Evolutionary conservation across 2,113 vertebrate genomes (phyloP), one percentile per base, ranked within the genome.

Genomic region (Anhinga anhinga): DNA sequence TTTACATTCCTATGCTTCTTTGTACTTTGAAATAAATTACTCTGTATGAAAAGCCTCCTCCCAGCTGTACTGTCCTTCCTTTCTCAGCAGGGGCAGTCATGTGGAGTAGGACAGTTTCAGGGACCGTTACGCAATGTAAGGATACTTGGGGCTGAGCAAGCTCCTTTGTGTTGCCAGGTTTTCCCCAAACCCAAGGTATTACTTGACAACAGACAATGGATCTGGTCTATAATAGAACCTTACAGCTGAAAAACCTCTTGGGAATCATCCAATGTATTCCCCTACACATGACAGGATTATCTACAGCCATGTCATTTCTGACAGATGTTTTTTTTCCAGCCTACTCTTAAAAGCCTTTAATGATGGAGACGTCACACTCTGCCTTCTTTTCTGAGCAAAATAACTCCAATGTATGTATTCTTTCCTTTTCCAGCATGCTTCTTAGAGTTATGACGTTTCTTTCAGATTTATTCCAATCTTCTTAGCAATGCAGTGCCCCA

Each of bases 261-360:
- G 79, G 63, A 93, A 92, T 53, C 66, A 95, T 93, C 61, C 74
- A 77, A 34, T 88, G 76, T 73, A 58, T 83, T 93, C 50, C 36
- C 25, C 27, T 73, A 52, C 66, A 80, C 40, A 69, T 4, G 25
- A 80, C 88, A 93, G 49, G 27, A 95, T 97, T 88, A 90, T 90
- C 93, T 95, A 56, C 76, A 83, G n/a, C 58, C 80, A 42, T 77
- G 76, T 66, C 44, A 80, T 72, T 95, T 95, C 88, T 95, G 93
- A 92, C 79, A 95, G 90, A 82, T 62, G 47, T 2, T 85, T 81
- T 88, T 88, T 86, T 91, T 66, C 42, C 59, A 77, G 55, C 8
- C 42, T 92, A 49, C 38, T 90, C 76, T 92, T 93, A 95, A 92
- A 95, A 93, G 66, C 63, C 38, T 90, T 90, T 97, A 95, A 83